Percentiles rank a stretch among this genome's conserved stretches.
Conservation (phyloP, 2,113 vertebrate species). For the Pelobates fuscus region DNA sequence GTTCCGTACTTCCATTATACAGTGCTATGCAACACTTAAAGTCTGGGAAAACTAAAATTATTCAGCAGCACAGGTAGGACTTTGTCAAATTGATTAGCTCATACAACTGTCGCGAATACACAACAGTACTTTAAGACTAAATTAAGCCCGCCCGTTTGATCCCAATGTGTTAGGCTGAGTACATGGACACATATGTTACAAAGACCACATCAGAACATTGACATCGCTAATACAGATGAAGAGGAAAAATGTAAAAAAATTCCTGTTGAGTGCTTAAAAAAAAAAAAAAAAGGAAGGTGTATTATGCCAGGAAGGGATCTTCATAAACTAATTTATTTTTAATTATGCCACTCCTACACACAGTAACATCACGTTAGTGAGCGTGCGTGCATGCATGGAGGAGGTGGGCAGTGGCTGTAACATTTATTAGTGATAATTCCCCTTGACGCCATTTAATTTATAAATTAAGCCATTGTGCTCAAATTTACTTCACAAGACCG, state of each 20-base stretch:
- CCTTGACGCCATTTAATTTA: background rate
- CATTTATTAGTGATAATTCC: background rate
- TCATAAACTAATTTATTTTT: background rate
- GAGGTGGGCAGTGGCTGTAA: background rate
- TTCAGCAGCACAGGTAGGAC: too few species aligned
- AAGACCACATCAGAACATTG: background rate
- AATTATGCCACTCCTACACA: background rate
- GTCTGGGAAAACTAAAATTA: too few species aligned
- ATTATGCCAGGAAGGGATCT: background rate
- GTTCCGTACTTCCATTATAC: too few species aligned
- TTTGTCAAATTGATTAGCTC: too few species aligned
- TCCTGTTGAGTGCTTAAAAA: background rate
- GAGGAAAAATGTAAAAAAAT: background rate
- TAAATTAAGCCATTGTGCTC: background rate
- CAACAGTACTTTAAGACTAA: too few species aligned
- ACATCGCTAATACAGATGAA: background rate
- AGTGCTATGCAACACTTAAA: too few species aligned
- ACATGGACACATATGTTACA: background rate
- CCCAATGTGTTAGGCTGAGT: too few species aligned
- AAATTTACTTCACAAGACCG: slow-evolving; percentile 92
- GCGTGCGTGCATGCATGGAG: too few species aligned
- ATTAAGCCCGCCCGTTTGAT: too few species aligned
- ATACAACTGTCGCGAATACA: too few species aligned
- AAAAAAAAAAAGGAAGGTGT: background rate
- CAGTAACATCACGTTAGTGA: background rate